Base-by-base conservation (phyloP, 2,113 vertebrate species). In the Tauraco erythrolophus region DNA sequence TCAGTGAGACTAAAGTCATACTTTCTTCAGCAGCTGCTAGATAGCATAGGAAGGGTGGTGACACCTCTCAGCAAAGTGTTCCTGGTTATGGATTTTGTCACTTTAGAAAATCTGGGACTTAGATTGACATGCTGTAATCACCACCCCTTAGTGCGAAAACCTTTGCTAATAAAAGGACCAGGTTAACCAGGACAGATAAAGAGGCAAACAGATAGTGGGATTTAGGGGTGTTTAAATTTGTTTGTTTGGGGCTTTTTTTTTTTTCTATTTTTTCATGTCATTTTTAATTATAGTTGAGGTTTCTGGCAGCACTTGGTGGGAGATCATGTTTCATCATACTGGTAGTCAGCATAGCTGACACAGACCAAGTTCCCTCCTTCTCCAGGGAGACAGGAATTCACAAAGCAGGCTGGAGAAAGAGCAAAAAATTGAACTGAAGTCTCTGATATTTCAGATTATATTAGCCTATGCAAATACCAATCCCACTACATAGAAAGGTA, bases 201-300 rank as follows among this genome's bases (percentile, higher is more conserved):
- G 9, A 80, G 46, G 58, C 24, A 43, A 39, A 39, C 3, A 51
- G 30, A 33, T 4, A 19, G 6, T 14, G 33, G 14, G 48, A 71
- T 69, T 43, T 23, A 35, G 3, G 1, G 1, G 0, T 0, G 6
- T 21, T 62, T 14, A 8, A 15, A 10, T 39, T 48, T 37, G 3
- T 31, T 82, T 12, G 0, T 7, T 77, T 45, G 8, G 22, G 19
- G 51, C 25, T 13, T 53, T 4, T 71, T 53, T 4, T 71, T 48
- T 79, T 61, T 10, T 19, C 12, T 56, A 14, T 45, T 64, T 64
- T 3, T 48, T 90, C 61, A 17, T 54, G 10, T 22, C 0, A 54
- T 46, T 79, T 87, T 76, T 91, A 80, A 46, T 81, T 91, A 39
- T 56, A 50, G 33, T 27, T 28, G 15, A n/a, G 0, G 1, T 46